These are phyloP conservation scores for Lophius piscatorius DNA, from an alignment of 2,113 vertebrate species.

Conservation along the genomic window DNA sequence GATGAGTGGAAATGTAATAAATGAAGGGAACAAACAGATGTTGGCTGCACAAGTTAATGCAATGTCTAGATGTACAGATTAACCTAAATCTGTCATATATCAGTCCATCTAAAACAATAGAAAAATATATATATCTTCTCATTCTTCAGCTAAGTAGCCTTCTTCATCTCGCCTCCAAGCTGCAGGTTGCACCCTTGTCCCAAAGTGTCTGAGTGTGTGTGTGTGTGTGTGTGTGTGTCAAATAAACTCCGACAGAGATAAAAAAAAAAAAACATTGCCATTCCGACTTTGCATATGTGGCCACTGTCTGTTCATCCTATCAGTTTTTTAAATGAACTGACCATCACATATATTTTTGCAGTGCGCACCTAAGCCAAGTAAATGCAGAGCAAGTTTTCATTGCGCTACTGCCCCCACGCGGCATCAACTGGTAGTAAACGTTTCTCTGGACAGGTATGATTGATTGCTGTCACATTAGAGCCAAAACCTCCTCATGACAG, in stretches of 20 bases:
- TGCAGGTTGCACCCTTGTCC: not conserved
- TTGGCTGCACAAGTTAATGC: constrained; percentile 16
- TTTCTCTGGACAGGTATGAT: constrained; percentile 44
- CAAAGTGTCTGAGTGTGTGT: constrained; percentile 3
- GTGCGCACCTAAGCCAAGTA: constrained; percentile 33
- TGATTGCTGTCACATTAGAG: constrained; percentile 55
- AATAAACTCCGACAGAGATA: not conserved
- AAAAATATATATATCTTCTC: too few species aligned
- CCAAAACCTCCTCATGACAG: constrained; percentile 40
- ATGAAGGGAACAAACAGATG: not conserved
- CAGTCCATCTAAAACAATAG: not conserved
- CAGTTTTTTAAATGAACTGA: constrained; percentile 13
- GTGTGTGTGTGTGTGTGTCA: constrained; percentile 7
- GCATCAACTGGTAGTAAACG: constrained; percentile 26
- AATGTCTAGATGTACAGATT: not conserved
- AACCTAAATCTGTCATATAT: not conserved
- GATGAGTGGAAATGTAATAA: not conserved
- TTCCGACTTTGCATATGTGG: not conserved
- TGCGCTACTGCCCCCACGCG: constrained; percentile 76
- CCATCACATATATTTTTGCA: constrained; percentile 7
- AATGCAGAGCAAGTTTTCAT: constrained; percentile 48
- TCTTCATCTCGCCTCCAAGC: constrained; percentile 2
- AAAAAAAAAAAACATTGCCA: not conserved
- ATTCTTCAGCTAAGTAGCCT: not conserved
- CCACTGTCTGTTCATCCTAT: not conserved